phyloP scores from a whole-genome alignment of 2,113 vertebrate species.

The Peromyscus leucopus region DNA sequence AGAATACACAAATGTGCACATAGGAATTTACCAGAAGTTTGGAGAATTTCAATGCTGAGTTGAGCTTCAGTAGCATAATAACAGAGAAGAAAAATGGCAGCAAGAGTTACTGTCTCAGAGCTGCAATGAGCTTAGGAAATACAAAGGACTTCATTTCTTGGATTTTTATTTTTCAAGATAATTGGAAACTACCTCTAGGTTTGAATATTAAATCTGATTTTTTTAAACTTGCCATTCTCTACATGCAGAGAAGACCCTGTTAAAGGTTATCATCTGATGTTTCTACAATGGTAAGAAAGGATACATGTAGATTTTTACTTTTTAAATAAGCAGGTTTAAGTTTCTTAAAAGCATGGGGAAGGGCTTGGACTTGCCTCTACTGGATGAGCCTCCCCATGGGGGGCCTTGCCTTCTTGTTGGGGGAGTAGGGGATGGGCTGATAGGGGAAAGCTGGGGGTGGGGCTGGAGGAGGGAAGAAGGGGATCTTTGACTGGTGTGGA shows the following conservation, averaged over 20 bases:
- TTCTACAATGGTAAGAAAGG: background rate
- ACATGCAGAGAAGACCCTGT: background rate
- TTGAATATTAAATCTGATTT: background rate
- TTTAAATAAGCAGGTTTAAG: background rate
- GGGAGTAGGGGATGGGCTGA: too few species aligned
- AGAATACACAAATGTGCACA: background rate
- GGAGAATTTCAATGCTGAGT: background rate
- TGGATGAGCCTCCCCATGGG: too few species aligned
- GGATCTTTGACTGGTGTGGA: too few species aligned
- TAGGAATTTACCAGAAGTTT: background rate
- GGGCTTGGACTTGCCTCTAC: too few species aligned
- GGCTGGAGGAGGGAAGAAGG: too few species aligned
- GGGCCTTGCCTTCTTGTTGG: too few species aligned
- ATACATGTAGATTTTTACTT: background rate
- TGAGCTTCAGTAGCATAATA: background rate
- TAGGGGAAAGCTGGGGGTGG: too few species aligned
- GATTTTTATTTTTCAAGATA: constrained; percentile 10
- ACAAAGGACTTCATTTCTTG: background rate
- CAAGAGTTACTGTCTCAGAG: background rate
- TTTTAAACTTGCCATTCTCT: background rate
- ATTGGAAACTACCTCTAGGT: background rate
- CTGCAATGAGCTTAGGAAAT: background rate
- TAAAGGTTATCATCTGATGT: background rate
- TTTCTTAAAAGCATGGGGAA: background rate
- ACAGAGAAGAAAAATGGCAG: background rate